phyloP scores from a whole-genome alignment of 92 coral and sea anemone species.

The Parazoanthus swiftii region DNA sequence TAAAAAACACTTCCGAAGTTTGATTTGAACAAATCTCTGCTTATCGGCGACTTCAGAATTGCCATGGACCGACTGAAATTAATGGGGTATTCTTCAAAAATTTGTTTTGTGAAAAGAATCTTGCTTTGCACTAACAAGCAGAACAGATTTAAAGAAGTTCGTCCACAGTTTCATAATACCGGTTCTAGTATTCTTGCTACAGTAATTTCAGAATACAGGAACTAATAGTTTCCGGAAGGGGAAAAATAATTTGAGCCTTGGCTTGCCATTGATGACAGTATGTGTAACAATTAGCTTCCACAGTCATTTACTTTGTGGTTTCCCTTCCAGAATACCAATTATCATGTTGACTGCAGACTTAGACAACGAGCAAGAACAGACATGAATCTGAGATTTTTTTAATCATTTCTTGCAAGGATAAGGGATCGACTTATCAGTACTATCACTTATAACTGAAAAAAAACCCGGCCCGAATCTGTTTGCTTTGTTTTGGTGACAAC shows the following conservation, averaged over 20 bases:
- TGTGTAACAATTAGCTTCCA: background rate
- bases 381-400: background rate
- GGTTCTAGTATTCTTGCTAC: background rate
- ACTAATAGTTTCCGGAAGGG: background rate
- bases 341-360: background rate
- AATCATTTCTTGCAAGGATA: background rate
- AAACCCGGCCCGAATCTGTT: background rate
- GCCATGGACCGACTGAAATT: background rate
- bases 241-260: background rate
- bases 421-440: background rate
- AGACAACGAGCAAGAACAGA: background rate
- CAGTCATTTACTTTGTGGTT: background rate
- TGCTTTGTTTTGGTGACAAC: background rate
- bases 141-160: background rate
- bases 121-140: no score
- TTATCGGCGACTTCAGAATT: background rate
- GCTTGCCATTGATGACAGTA: background rate
- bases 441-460: background rate
- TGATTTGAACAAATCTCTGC: background rate
- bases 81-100: background rate
- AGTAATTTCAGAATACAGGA: no score
- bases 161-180: background rate
- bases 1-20: no score
- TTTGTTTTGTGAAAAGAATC: background rate
- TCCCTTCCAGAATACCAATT: background rate